Base-by-base conservation (phyloP, 2,888 invertebrate genomes). In the Candidula unifasciata region DNA sequence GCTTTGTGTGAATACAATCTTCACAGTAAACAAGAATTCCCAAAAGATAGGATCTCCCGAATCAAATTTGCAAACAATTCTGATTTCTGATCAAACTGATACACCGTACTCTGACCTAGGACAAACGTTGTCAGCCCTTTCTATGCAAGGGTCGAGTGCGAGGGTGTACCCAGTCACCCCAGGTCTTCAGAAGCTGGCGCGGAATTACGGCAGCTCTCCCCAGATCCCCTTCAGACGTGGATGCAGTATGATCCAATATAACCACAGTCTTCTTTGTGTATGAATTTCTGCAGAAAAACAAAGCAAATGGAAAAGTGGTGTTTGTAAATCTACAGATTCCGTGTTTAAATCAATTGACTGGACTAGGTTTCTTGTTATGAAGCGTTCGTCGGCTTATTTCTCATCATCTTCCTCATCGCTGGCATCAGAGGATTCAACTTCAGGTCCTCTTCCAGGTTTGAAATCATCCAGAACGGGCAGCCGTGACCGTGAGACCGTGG, bases 401-500 rank as follows among this genome's bases (percentile, higher is more conserved):
- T 76, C 76, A 13, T 57, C 57, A 10, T 57, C 57, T 0, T 76
- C 76, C 2, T 76, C 76, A 21, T 54, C 76, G 21, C 30, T n/a
- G 8, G 24, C 57, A 37, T 76, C 76, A 10, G 76, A 76, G 33
- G 60, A 54, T 76, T 76, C 76, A 13, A 21, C 33, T 33, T 54
- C 30, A 10, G 24, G 30, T 8, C 18, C 76, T 33, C 44, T 44
- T 44, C 18, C 76, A 30, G 57, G 30, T 54, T 54, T 33, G 2
- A 82, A 82, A 78, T 73, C 83, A n/a, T 66, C 54, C 83, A 86
- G 80, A 83, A 85, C 86, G 85, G 85, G 83, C n/a, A 71, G 81
- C 69, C 30, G 33, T 54, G 80, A 86, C 37, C 66, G 37, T 60
- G 81, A 69, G 64, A 87, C 87, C 85, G 87, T 88, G 74, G 87